Conservation (phyloP, 2,797 vertebrate genomes). For the Crocodylus rhombifer region DNA sequence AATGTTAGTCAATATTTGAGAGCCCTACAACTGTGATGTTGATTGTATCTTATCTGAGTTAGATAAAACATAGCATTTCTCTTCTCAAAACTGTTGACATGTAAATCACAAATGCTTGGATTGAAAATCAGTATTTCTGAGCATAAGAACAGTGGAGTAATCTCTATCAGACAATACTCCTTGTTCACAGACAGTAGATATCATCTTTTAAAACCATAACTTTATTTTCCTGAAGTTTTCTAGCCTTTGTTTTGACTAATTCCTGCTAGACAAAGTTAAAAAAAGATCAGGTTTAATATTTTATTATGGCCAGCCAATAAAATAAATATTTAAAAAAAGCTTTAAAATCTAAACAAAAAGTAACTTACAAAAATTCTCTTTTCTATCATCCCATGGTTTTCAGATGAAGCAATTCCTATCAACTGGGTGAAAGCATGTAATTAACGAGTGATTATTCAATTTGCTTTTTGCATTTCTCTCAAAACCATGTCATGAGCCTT, state of each 20-base stretch:
- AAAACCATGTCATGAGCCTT: background rate
- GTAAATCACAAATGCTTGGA: background rate
- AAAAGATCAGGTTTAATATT: background rate
- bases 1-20: background rate
- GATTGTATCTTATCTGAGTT: background rate
- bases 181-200: background rate
- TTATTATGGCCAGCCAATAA: background rate
- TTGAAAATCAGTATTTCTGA: background rate
- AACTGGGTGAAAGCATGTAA: slow-evolving; percentile 14
- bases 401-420: slow-evolving; percentile 10
- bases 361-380: background rate
- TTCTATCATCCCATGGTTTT: slow-evolving; percentile 10
- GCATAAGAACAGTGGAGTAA: background rate
- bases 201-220: background rate
- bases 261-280: background rate
- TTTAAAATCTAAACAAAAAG: background rate
- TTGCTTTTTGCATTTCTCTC: background rate
- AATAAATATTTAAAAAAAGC: background rate
- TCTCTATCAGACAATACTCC: background rate
- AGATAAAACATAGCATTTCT: background rate
- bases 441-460: slow-evolving; percentile 50
- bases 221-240: slow-evolving; percentile 1
- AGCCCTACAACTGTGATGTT: background rate
- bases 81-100: background rate
- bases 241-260: background rate